Evolutionary conservation across 2,113 vertebrate genomes (phyloP).

Genomic region (Podilymbus podiceps): DNA sequence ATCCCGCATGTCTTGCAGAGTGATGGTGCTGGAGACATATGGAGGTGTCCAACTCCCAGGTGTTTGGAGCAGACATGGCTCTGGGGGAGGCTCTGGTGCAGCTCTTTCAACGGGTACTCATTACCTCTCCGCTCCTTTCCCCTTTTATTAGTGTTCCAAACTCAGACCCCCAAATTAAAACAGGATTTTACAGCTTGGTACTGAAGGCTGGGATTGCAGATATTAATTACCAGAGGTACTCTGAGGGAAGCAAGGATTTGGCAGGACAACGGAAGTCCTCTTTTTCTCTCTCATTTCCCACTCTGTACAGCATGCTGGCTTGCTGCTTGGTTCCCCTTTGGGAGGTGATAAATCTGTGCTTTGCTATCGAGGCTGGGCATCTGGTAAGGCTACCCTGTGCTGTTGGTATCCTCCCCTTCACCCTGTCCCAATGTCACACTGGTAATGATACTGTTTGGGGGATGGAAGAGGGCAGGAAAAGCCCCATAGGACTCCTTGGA

Average conservation of each 20-base stretch:
- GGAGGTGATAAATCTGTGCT: conserved; percentile 37
- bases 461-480: neutral
- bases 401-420: neutral
- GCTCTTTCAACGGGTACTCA: neutral
- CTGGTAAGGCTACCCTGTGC: neutral
- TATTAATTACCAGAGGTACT: neutral
- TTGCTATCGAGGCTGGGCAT: neutral
- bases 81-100: neutral
- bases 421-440: neutral
- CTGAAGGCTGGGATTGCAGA: neutral
- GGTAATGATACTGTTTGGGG: neutral
- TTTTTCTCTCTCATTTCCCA: neutral
- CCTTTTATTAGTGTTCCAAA: neutral
- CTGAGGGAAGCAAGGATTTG: neutral
- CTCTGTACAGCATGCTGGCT: neutral
- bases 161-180: neutral
- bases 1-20: neutral
- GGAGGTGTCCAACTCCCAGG: neutral
- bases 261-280: neutral
- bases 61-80: conserved; percentile 4
- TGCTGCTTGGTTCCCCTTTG: conserved; percentile 12
- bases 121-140: neutral
- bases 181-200: neutral
- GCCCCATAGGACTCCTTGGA: neutral
- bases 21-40: neutral